Base-by-base conservation (phyloP, 2,888 invertebrate genomes). In the Heliconius sara region DNA sequence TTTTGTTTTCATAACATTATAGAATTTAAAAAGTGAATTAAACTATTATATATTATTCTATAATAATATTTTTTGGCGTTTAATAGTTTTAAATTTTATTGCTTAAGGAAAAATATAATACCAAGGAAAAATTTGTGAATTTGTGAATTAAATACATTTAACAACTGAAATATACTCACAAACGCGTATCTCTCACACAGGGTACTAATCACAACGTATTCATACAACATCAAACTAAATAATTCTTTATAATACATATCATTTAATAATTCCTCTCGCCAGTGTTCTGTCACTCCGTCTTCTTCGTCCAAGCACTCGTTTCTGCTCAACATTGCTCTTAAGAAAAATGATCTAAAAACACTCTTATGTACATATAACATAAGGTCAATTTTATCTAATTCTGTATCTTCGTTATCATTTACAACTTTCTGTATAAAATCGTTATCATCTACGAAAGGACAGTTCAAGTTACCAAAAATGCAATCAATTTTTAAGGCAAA, bases 181-280 rank as follows among this genome's bases (percentile, higher is more conserved):
- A 90, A 92, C 1, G 88, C 89, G 74, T 93, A 93, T 16, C 88
- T 89, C 19, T 91, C 89, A 77, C 85, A 80, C 63, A 94, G 83
- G 2, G 89, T 83, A n/a, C 82, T 71, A 9, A 93, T 27, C 0
- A 93, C 82, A 2, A 84, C 85, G 34, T 85, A 88, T 6, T 91
- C 88, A 13, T 91, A 83, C 9, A 92, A 27, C 25, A 90, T 74
- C 0, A 83, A 79, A 27, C 84, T 84, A 6, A 89, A 85, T 81
- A 89, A 83, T 4, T 76, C 78, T 57, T 76, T 77, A 2, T 91
- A 79, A 71, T 85, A 85, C 0, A 84, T 80, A 2, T 89, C 84
- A 9, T 27, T 16, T 0, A 34, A 19, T 13, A 92, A 76, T 47
- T 72, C 71, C 1, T 79, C 79, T 52, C 82, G 65, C 82, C 84